Evolutionary conservation across 2,797 vertebrate genomes (phyloP).

Genomic region (Parambassis ranga): DNA sequence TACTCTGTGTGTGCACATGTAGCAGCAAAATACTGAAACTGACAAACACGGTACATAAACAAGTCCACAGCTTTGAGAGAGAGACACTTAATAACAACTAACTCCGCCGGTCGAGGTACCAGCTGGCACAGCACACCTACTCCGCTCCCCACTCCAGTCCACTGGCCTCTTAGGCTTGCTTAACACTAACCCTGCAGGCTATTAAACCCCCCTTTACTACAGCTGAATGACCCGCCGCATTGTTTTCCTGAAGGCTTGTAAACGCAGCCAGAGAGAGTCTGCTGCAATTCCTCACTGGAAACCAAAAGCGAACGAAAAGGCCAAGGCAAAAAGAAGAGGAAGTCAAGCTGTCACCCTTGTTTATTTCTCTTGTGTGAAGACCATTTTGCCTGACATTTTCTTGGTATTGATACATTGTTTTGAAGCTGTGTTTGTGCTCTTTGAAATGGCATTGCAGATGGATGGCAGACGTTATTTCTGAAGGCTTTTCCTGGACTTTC

Average conservation of each 20-base stretch:
- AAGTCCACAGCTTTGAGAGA: neutral
- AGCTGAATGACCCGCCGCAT: slow-evolving; percentile 51
- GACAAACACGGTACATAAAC: neutral
- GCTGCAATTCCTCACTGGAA: slow-evolving; percentile 30
- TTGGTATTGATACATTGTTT: neutral
- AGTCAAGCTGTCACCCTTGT: slow-evolving; percentile 46
- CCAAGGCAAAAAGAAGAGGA: slow-evolving; percentile 14
- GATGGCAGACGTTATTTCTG: neutral
- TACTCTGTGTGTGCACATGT: neutral
- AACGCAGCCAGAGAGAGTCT: slow-evolving; percentile 42
- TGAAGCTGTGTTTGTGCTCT: neutral
- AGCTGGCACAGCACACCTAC: slow-evolving; percentile 42
- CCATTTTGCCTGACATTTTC: slow-evolving; percentile 16
- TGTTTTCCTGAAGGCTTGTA: slow-evolving; percentile 43
- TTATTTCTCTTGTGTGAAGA: neutral
- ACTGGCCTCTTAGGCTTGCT: slow-evolving; percentile 44
- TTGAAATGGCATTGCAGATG: slow-evolving; percentile 19
- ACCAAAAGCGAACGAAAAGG: slow-evolving; percentile 21
- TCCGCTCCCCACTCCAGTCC: slow-evolving; percentile 18
- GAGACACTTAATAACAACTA: neutral
- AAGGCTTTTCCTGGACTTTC: neutral
- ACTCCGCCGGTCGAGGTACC: slow-evolving; percentile 15
- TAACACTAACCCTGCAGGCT: slow-evolving; percentile 42
- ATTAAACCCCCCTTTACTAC: slow-evolving; percentile 55
- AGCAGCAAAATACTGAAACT: neutral